A percentile compares a stretch with the other conserved stretches of the same genome.
Evolutionary conservation across 2,888 invertebrate species (phyloP).

Genomic region (Conus canariensis): DNA sequence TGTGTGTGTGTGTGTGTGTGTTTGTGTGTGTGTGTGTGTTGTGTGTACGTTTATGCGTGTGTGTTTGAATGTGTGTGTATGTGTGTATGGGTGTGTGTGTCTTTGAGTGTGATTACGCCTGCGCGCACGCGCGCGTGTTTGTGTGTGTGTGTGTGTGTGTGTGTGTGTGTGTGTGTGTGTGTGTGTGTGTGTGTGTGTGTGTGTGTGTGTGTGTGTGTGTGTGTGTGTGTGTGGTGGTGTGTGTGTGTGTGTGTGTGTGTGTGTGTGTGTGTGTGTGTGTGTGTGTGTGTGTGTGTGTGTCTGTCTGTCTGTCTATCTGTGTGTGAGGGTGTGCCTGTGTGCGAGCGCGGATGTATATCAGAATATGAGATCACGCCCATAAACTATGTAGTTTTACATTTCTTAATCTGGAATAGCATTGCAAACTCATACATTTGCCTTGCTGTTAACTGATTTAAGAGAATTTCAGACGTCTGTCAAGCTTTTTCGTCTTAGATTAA

Average conservation of each 20-base stretch:
- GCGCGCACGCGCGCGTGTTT: not conserved
- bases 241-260: conserved; percentile 11
- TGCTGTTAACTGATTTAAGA: too few relatives aligned
- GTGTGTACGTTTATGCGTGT: too few relatives aligned
- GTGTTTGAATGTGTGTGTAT: not conserved
- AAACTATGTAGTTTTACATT: too few relatives aligned
- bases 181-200: conserved; percentile 2
- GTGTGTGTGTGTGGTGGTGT: not conserved
- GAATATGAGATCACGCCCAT: too few relatives aligned
- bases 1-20: not conserved
- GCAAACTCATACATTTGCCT: too few relatives aligned
- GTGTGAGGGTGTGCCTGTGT: not conserved
- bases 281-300: conserved; percentile 11
- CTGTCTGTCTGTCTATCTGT: not conserved
- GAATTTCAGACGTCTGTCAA: too few relatives aligned
- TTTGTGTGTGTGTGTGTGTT: not conserved
- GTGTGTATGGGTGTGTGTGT: not conserved
- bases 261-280: conserved; percentile 16
- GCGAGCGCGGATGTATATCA: not conserved
- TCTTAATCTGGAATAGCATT: too few relatives aligned
- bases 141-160: conserved; percentile 1
- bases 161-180: conserved; percentile 11
- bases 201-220: not conserved
- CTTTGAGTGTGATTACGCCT: not conserved
- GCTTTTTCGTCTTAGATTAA: too few relatives aligned